A percentile compares a stretch with the other conserved stretches of the same genome.
These are phyloP conservation scores for Tetramorium alpestre DNA, from an alignment of 1,140 invertebrate species.

Conservation along the genomic window DNA sequence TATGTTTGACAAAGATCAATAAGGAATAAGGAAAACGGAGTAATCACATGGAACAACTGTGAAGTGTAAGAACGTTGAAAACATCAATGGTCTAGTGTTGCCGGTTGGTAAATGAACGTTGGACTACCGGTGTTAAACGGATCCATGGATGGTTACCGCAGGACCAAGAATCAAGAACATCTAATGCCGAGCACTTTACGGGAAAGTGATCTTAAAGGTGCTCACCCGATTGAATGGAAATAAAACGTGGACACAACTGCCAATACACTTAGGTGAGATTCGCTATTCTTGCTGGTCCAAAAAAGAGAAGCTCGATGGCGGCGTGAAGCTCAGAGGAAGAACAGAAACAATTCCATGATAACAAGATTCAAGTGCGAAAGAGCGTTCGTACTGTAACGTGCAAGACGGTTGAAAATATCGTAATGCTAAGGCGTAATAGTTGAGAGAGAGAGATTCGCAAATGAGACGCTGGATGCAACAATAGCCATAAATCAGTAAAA, in stretches of 20 bases:
- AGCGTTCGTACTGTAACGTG: constrained; percentile 17
- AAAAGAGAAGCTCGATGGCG: background rate
- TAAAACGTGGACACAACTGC: constrained; percentile 78
- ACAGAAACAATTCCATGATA: constrained; percentile 77
- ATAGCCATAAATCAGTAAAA: background rate
- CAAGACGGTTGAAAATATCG: constrained; percentile 12
- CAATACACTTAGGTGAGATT: constrained; percentile 78
- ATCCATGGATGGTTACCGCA: background rate
- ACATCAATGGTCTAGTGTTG: background rate
- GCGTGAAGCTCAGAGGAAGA: background rate
- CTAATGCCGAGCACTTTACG: constrained; percentile 66
- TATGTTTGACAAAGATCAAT: background rate
- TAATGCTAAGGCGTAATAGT: constrained; percentile 13
- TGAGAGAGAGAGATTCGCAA: background rate
- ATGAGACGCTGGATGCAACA: background rate
- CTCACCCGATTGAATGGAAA: constrained; percentile 77
- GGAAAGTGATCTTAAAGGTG: constrained; percentile 75
- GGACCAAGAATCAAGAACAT: constrained; percentile 41
- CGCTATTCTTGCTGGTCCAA: constrained; percentile 48
- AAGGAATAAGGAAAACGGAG: background rate
- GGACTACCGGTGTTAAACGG: constrained; percentile 28
- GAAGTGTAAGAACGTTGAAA: background rate
- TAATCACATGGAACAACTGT: background rate
- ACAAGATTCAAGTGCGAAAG: constrained; percentile 71
- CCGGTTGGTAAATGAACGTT: constrained; percentile 4